Percentiles rank a stretch among this genome's conserved stretches.
Evolutionary conservation across 2,797 vertebrate genomes (phyloP).

Genomic region (Paratrypauchen microcephalus): DNA sequence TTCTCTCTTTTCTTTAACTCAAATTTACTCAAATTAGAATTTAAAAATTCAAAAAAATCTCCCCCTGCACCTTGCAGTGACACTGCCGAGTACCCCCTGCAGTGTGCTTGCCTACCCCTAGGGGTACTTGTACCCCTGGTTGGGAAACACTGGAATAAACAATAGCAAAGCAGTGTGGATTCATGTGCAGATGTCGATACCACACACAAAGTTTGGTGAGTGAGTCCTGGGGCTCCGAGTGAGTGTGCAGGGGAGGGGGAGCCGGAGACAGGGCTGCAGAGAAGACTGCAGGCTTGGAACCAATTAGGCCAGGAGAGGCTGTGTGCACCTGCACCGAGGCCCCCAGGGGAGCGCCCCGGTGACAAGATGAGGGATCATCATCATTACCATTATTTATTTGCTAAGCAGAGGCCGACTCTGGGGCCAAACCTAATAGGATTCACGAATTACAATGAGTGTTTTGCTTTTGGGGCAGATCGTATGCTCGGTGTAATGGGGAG

Average conservation of each 20-base stretch:
- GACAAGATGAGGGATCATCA: constrained; percentile 85
- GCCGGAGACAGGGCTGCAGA: constrained; percentile 61
- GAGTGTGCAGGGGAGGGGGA: constrained; percentile 6
- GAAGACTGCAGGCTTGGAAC: constrained; percentile 78
- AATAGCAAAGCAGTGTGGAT: not conserved
- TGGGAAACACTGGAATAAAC: no score
- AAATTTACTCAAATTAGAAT: no score
- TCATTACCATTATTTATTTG: constrained; percentile 88
- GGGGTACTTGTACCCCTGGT: no score
- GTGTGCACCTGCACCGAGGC: constrained; percentile 71
- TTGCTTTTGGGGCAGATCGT: constrained; percentile 52
- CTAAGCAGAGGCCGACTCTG: constrained; percentile 80
- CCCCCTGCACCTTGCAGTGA: no score
- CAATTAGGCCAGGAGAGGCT: constrained; percentile 78
- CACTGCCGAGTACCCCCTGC: no score
- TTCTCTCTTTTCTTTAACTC: no score
- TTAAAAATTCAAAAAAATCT: no score
- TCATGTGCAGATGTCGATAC: constrained; percentile 37
- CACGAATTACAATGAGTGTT: constrained; percentile 73
- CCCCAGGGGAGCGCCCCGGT: constrained; percentile 72
- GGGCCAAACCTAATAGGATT: constrained; percentile 80
- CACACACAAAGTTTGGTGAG: constrained; percentile 46
- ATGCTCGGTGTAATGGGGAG: constrained; percentile 23
- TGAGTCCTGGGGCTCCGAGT: constrained; percentile 38
- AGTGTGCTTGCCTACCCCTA: no score